Evolutionary conservation across 1,140 invertebrate species (phyloP), one percentile per base, ranked within the genome.

Genomic region (Pseudomyrmex sp.): DNA sequence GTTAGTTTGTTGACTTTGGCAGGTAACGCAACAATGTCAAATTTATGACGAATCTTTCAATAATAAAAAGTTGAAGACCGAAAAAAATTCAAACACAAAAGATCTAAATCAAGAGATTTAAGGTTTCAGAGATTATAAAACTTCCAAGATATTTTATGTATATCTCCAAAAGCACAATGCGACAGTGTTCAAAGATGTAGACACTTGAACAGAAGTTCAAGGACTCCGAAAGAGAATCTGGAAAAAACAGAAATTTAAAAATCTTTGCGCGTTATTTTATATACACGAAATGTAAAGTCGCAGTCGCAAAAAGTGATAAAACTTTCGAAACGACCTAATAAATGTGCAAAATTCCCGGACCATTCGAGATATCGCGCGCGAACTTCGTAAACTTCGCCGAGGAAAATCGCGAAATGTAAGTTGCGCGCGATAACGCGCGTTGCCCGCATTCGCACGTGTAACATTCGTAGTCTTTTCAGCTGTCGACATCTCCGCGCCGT

Each of bases 381-480:
- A 69, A 58, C 52, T 69, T 48, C 2, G 50, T 56, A 7, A 68
- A 44, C 18, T 77, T 46, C 8, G 8, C 10, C n/a, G 13, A 61
- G 26, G 12, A 44, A 56, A 77, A 77, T 68, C 50, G 12, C 50
- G 44, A 68, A 75, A 76, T 52, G 56, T 68, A n/a, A 48, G 8
- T 73, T 13, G 35, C 35, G 35, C 61, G 35, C 48, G 46, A 54
- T 59, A 83, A 85, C 23, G 50, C 18, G 46, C 18, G 46, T 48
- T 56, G 18, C n/a, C 65, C 50, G n/a, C 52, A 48, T 79, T 88
- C 85, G 18, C 70, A 59, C 75, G 35, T 26, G 46, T 9, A 75
- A 12, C 20, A 73, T 58, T 26, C 63, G 48, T 83, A 83, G 56
- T 77, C 80, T 79, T 86, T 58, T 58, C 26, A 46, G 12, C 1